Conservation (phyloP, 2,797 vertebrate species). For the Acrocephalus scirpaceus region DNA sequence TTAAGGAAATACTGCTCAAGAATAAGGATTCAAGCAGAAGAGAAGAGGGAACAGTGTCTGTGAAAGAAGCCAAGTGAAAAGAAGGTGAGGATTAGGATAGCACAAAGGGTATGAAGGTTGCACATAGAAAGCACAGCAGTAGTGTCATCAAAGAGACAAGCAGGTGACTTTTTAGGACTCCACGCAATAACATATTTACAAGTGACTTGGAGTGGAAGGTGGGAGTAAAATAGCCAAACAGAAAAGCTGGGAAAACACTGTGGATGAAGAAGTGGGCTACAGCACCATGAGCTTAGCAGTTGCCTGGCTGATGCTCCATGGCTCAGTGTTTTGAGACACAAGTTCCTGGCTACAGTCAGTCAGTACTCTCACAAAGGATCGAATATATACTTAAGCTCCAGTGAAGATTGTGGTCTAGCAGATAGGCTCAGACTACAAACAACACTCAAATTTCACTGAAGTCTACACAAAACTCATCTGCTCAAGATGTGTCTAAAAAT, state of each 20-base stretch:
- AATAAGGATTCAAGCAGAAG: background rate
- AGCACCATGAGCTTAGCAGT: background rate
- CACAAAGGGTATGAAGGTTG: background rate
- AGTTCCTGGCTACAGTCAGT: background rate
- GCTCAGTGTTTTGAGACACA: rapidly evolving
- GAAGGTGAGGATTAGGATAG: background rate
- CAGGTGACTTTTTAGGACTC: background rate
- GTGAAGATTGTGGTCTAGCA: background rate
- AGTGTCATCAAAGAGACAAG: background rate
- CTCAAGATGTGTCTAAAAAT: background rate
- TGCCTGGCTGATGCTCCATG: background rate
- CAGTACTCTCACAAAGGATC: background rate
- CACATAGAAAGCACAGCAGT: rapidly evolving
- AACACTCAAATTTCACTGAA: background rate
- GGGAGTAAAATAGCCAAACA: background rate
- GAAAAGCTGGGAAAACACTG: background rate
- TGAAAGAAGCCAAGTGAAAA: background rate
- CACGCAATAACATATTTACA: background rate
- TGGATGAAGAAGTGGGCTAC: background rate
- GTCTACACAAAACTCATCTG: background rate
- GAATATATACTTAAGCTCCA: background rate
- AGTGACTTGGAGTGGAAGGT: background rate
- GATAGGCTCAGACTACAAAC: background rate
- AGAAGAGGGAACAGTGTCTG: background rate
- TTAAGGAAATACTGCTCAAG: background rate